Evolutionary conservation across 2,113 vertebrate species (phyloP).

Genomic region (Lamprotornis superbus): DNA sequence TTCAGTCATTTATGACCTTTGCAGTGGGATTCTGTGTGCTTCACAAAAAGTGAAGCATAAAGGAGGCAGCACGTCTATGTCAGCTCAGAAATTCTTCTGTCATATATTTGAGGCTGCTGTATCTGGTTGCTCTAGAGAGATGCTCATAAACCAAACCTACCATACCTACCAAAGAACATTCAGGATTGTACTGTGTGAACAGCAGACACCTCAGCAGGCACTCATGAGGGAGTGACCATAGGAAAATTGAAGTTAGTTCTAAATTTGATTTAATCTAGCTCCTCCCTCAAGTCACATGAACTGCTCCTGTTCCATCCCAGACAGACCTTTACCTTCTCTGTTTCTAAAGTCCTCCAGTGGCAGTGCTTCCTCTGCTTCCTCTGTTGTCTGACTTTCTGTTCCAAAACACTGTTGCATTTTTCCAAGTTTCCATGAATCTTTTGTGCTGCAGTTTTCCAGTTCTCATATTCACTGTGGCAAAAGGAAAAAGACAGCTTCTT

Average conservation of each 20-base stretch:
- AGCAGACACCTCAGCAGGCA: not conserved
- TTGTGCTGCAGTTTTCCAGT: not conserved
- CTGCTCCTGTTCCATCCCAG: not conserved
- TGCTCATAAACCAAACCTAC: not conserved
- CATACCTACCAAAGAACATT: not conserved
- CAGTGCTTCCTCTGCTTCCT: not conserved
- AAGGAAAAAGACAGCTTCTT: not conserved
- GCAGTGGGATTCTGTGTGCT: not conserved
- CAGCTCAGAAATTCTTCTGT: not conserved
- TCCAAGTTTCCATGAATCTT: not conserved
- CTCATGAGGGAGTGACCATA: not conserved
- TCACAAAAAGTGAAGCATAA: not conserved
- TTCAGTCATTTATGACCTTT: not conserved
- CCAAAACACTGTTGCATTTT: not conserved
- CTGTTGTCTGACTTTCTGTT: not conserved
- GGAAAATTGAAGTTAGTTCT: not conserved
- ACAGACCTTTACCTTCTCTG: not conserved
- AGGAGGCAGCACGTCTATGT: accelerated
- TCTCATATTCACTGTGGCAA: not conserved
- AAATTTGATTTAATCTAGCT: not conserved
- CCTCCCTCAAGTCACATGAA: not conserved
- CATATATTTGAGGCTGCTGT: not conserved
- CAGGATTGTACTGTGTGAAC: not conserved
- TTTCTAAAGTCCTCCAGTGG: not conserved
- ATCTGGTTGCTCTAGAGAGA: not conserved